A percentile compares a stretch with the other conserved stretches of the same genome.
Evolutionary conservation across 1,140 invertebrate species (phyloP).

Genomic region (Plodia interpunctella): DNA sequence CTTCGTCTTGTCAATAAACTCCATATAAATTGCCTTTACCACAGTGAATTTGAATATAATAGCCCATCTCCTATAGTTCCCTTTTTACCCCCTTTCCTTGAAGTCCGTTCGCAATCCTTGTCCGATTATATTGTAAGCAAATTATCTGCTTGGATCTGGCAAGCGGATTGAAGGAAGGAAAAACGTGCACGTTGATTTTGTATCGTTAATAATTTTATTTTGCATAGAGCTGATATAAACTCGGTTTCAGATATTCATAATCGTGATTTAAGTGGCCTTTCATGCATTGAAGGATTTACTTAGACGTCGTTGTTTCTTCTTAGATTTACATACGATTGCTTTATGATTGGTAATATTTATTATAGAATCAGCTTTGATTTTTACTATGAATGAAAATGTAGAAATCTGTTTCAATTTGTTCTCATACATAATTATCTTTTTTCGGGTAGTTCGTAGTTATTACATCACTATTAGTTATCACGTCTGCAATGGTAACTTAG

Average conservation of each 20-base stretch:
- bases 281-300: not conserved
- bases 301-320: not conserved
- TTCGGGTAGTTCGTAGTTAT: too few species aligned
- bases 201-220: conserved; percentile 29
- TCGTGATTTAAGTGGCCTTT: not conserved
- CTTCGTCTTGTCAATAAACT: conserved; percentile 66
- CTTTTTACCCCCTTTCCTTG: conserved; percentile 63
- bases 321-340: not conserved
- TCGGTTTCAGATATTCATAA: not conserved
- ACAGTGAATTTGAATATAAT: conserved; percentile 74
- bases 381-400: not conserved
- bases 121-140: conserved; percentile 76
- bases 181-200: conserved; percentile 27
- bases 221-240: not conserved
- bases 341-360: not conserved
- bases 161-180: conserved; percentile 39
- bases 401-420: too few species aligned
- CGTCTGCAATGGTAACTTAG: too few species aligned
- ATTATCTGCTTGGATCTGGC: conserved; percentile 69
- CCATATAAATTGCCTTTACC: conserved; percentile 72
- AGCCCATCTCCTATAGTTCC: conserved; percentile 50
- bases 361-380: not conserved
- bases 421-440: too few species aligned
- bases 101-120: conserved; percentile 54
- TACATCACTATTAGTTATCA: too few species aligned